Conservation (phyloP, 2,113 vertebrate genomes). For the Dromiciops gliroides region DNA sequence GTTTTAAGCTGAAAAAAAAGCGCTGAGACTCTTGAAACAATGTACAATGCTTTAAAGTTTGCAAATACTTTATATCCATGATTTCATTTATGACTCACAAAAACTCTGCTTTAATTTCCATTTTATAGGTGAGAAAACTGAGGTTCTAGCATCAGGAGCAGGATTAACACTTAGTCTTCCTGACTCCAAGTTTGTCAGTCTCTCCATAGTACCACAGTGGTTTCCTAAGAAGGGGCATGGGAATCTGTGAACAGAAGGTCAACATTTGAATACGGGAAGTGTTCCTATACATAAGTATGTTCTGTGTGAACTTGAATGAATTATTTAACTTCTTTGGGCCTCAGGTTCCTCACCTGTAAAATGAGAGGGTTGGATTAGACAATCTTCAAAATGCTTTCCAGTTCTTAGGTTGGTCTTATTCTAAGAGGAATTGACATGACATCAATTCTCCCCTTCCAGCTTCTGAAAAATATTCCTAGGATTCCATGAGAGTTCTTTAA, state of each 20-base stretch:
- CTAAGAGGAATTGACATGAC: background rate
- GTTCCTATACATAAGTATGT: background rate
- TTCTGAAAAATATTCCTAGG: background rate
- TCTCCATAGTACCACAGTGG: background rate
- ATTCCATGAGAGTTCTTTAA: background rate
- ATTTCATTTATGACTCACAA: too few relatives aligned
- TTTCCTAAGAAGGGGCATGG: background rate
- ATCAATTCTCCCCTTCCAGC: background rate
- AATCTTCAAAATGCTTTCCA: background rate
- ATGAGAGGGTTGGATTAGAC: background rate
- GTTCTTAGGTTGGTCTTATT: background rate
- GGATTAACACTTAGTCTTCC: background rate
- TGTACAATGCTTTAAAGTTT: background rate
- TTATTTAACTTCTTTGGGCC: background rate
- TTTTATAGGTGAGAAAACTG: background rate
- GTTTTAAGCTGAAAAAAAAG: background rate
- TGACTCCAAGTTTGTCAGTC: background rate
- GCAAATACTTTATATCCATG: background rate
- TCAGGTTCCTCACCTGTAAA: background rate
- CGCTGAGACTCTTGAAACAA: background rate
- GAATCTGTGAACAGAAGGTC: background rate
- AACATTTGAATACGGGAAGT: background rate
- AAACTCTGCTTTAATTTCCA: background rate
- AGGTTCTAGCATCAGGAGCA: background rate
- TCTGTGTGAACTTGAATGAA: background rate